Evolutionary conservation across 2,888 invertebrate species (phyloP).

Genomic region (Hydriomena furcata): DNA sequence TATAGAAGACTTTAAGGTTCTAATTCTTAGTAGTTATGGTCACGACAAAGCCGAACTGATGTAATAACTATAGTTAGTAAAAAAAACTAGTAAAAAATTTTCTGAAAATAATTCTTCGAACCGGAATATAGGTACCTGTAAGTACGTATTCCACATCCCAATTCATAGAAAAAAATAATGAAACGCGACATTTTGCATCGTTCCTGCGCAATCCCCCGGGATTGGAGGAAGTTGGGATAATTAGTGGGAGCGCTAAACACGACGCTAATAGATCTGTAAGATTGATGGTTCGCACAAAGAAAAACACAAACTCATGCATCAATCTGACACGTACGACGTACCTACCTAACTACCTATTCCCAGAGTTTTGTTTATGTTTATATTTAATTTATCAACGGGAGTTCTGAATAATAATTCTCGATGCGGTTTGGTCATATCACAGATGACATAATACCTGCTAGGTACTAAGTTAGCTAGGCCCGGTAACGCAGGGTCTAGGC

Average conservation of each 20-base stretch:
- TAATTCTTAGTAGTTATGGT: too few relatives aligned
- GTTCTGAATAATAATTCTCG: too few relatives aligned
- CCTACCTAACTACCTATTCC: constrained; percentile 4
- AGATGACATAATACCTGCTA: too few relatives aligned
- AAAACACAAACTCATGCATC: constrained; percentile 71
- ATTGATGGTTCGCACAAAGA: constrained; percentile 69
- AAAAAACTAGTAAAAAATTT: too few relatives aligned
- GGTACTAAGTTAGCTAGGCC: too few relatives aligned
- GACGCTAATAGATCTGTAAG: constrained; percentile 72
- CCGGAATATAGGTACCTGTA: constrained; percentile 1
- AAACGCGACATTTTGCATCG: constrained; percentile 35
- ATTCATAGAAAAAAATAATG: constrained; percentile 29
- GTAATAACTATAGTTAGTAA: too few relatives aligned
- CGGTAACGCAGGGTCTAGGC: too few relatives aligned
- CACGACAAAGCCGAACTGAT: too few relatives aligned
- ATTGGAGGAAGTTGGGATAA: constrained; percentile 61
- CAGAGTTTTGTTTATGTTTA: constrained; percentile 33
- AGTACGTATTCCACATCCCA: too few relatives aligned
- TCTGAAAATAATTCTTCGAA: not conserved
- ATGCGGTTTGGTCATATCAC: too few relatives aligned
- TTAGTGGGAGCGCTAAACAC: constrained; percentile 67
- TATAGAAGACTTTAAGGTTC: too few relatives aligned
- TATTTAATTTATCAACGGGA: constrained; percentile 25
- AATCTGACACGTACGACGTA: constrained; percentile 60
- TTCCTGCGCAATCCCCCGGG: constrained; percentile 46